A percentile compares a stretch with the other conserved stretches of the same genome.
These are phyloP conservation scores for Chlorops oryzae DNA, from an alignment of 1,140 invertebrate genomes.

Conservation along the genomic window DNA sequence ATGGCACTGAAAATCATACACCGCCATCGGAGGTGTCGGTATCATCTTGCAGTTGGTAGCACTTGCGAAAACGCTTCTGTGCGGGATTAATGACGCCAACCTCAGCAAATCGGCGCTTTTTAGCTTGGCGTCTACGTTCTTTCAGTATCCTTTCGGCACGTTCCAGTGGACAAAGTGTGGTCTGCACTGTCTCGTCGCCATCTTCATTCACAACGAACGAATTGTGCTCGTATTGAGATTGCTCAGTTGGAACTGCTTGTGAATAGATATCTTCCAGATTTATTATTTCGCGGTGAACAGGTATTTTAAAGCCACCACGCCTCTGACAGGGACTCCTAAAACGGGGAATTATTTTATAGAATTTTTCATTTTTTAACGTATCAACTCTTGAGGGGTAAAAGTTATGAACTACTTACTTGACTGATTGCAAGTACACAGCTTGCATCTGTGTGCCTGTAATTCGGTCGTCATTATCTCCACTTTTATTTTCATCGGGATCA, in stretches of 20 bases:
- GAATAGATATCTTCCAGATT: conserved; percentile 37
- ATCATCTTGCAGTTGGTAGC: too few relatives aligned
- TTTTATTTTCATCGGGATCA: conserved; percentile 42
- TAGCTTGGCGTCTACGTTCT: conserved; percentile 23
- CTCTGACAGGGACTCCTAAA: conserved; percentile 30
- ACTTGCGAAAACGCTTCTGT: too few relatives aligned
- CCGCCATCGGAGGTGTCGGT: too few relatives aligned
- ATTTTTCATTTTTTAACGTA: too few relatives aligned
- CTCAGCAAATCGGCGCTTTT: conserved; percentile 7
- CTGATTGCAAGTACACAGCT: conserved; percentile 55
- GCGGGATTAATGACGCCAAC: too few relatives aligned
- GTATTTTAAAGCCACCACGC: conserved; percentile 41
- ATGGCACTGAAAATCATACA: too few relatives aligned
- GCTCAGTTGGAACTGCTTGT: conserved; percentile 24
- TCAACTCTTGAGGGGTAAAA: conserved; percentile 1
- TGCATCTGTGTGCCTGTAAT: conserved; percentile 50
- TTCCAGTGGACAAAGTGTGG: conserved; percentile 34
- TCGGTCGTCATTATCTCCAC: too few relatives aligned
- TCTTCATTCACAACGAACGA: conserved; percentile 32
- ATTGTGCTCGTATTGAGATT: conserved; percentile 30
- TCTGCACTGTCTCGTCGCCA: conserved; percentile 17
- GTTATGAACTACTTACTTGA: conserved; percentile 45
- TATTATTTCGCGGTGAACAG: conserved; percentile 21
- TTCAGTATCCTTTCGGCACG: conserved; percentile 41
- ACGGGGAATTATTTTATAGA: neutral